Evolutionary conservation across 2,113 vertebrate species (phyloP).

Genomic region (Bombycilla garrulus): DNA sequence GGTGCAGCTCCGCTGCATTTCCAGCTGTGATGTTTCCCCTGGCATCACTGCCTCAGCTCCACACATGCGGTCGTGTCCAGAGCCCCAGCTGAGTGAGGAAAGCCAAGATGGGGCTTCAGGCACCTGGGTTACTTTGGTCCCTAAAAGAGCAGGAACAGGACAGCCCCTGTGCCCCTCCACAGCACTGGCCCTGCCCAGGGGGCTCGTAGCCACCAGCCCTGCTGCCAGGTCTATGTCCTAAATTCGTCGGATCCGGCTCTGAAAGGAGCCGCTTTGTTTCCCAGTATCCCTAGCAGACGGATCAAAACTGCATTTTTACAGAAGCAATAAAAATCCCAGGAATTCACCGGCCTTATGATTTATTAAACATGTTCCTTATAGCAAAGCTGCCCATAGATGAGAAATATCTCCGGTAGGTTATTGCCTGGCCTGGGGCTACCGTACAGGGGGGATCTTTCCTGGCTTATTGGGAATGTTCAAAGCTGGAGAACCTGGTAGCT

Average conservation of each 20-base stretch:
- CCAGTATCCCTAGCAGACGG: constrained; percentile 27
- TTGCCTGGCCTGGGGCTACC: constrained; percentile 23
- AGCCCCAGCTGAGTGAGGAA: not conserved
- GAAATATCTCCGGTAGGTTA: constrained; percentile 39
- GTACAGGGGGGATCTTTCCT: not conserved
- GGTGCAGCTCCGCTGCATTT: not conserved
- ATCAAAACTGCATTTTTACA: constrained; percentile 63
- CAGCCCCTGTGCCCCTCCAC: not conserved
- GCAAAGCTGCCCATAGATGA: constrained; percentile 50
- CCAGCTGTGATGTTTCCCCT: constrained; percentile 7
- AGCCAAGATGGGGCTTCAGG: not conserved
- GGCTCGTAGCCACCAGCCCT: not conserved
- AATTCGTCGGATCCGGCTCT: not conserved
- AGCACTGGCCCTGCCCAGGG: not conserved
- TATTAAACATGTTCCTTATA: constrained; percentile 67
- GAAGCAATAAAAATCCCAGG: constrained; percentile 66
- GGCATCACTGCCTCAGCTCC: not conserved
- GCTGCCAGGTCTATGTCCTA: not conserved
- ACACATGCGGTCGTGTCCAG: not conserved
- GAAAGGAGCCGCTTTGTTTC: constrained; percentile 46
- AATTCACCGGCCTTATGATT: constrained; percentile 68
- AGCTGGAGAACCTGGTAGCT: not conserved
- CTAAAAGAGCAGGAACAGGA: not conserved
- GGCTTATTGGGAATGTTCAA: not conserved
- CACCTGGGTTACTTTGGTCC: not conserved